phyloP scores from a whole-genome alignment of 1,140 invertebrate species.

The Anagrus nilaparvatae region DNA sequence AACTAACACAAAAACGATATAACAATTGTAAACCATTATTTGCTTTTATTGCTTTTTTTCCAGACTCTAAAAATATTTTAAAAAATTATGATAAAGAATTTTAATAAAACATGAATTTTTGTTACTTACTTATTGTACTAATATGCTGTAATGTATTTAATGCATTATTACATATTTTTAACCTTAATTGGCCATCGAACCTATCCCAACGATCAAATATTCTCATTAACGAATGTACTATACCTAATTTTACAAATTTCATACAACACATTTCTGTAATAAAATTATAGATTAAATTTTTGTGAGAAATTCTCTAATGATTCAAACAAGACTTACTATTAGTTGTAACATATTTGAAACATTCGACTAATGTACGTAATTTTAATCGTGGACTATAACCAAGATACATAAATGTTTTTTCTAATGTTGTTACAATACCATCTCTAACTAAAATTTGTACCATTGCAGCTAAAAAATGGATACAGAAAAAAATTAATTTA shows the following conservation, averaged over 20 bases:
- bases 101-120: too few species aligned
- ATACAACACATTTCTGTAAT: constrained; percentile 49
- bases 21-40: constrained; percentile 51
- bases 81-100: too few species aligned
- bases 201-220: constrained; percentile 57
- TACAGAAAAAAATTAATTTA: not conserved
- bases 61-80: constrained; percentile 41
- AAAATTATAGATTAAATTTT: constrained; percentile 10
- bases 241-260: constrained; percentile 50
- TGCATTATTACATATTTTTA: constrained; percentile 51
- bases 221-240: constrained; percentile 46
- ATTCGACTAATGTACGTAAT: constrained; percentile 51
- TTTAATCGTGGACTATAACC: constrained; percentile 53
- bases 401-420: constrained; percentile 50
- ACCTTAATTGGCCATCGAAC: constrained; percentile 50
- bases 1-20: constrained; percentile 52
- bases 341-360: constrained; percentile 54
- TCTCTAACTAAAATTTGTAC: constrained; percentile 51
- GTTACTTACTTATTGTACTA: constrained; percentile 53
- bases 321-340: constrained; percentile 42
- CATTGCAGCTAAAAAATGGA: constrained; percentile 43
- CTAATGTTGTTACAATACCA: constrained; percentile 50
- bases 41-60: constrained; percentile 47
- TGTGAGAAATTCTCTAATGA: not conserved
- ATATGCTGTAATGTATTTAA: constrained; percentile 52